Conservation (phyloP, 1,140 invertebrate genomes). For the Onthophagus taurus region DNA sequence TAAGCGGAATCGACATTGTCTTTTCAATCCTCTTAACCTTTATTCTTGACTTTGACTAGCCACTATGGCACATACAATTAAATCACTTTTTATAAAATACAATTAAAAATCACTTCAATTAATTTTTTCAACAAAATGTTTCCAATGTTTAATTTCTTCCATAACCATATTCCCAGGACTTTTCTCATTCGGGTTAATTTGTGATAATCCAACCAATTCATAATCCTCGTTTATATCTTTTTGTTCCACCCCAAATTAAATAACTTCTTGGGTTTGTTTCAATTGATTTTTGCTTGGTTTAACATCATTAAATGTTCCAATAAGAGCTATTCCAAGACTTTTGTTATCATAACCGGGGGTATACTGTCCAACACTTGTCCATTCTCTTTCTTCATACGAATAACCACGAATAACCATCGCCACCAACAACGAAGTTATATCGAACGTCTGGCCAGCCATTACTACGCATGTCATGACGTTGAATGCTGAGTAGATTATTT, state of each 20-base stretch:
- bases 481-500: slow-evolving; percentile 44
- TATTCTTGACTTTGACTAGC: too few species aligned
- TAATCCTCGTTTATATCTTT: slow-evolving; percentile 2
- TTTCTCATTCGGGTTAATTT: background rate
- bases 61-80: too few species aligned
- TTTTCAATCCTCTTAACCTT: too few species aligned
- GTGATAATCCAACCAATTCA: background rate
- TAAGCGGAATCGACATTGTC: too few species aligned
- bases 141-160: slow-evolving; percentile 1
- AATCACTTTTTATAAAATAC: too few species aligned
- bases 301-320: slow-evolving; percentile 50
- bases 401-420: slow-evolving; percentile 56
- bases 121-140: too few species aligned
- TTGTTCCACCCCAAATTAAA: background rate
- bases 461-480: slow-evolving; percentile 64
- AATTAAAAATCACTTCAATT: too few species aligned
- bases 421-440: slow-evolving; percentile 62
- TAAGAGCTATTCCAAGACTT: slow-evolving; percentile 56
- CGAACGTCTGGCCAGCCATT: slow-evolving; percentile 52
- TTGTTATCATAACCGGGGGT: slow-evolving; percentile 49
- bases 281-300: slow-evolving; percentile 20
- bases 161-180: slow-evolving; percentile 1
- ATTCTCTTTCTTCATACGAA: slow-evolving; percentile 55
- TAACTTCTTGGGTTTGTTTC: slow-evolving; percentile 15
- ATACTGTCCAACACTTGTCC: slow-evolving; percentile 47